phyloP scores from a whole-genome alignment of 2,888 invertebrate genomes.

The Cistogaster globosa region DNA sequence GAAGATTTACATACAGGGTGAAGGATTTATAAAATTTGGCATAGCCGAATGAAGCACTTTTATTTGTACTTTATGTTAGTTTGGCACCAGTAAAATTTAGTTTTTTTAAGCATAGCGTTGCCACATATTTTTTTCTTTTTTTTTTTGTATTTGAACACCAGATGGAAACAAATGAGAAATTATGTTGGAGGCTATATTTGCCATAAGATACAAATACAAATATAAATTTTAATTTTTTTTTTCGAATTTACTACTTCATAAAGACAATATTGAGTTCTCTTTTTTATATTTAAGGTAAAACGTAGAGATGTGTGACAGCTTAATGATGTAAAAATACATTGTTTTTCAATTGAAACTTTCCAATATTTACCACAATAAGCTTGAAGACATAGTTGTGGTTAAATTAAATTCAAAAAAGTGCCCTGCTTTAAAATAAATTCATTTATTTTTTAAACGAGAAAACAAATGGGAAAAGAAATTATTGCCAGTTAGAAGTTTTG shows the following conservation, averaged over 20 bases:
- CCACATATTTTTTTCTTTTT: too few relatives aligned
- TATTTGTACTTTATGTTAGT: too few relatives aligned
- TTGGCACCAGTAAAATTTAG: too few relatives aligned
- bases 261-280: constrained; percentile 23
- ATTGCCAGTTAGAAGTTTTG: not conserved
- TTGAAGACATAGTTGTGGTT: constrained; percentile 37
- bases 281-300: constrained; percentile 18
- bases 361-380: constrained; percentile 46
- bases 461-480: not conserved
- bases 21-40: too few relatives aligned
- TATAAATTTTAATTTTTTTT: not conserved
- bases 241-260: constrained; percentile 5
- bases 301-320: constrained; percentile 37
- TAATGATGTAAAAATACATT: constrained; percentile 43
- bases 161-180: not conserved
- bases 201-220: too few relatives aligned
- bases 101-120: too few relatives aligned
- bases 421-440: constrained; percentile 26
- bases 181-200: too few relatives aligned
- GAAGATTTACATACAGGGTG: too few relatives aligned
- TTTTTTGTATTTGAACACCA: too few relatives aligned
- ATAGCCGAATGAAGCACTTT: too few relatives aligned
- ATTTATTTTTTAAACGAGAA: not conserved
- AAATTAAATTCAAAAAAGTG: not conserved
- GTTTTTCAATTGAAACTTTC: constrained; percentile 54